Percentiles rank a stretch among this genome's conserved stretches.
phyloP scores from a whole-genome alignment of 2,113 vertebrate genomes.

The Pluvianellus socialis region DNA sequence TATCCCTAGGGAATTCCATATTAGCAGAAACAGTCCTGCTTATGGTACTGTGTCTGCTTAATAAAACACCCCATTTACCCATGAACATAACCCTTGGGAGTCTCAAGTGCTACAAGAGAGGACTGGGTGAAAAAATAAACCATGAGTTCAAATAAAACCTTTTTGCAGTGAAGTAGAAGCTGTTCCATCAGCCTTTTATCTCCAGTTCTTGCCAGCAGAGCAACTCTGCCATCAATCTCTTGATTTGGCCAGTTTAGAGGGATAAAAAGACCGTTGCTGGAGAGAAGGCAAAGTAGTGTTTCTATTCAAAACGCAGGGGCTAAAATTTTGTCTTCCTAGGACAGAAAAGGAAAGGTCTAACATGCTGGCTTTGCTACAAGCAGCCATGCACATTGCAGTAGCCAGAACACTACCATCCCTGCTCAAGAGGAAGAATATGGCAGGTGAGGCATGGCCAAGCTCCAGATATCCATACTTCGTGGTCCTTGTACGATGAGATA shows the following conservation, averaged over 20 bases:
- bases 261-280: background rate
- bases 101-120: background rate
- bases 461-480: background rate
- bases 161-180: background rate
- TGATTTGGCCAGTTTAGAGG: background rate
- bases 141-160: background rate
- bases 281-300: background rate
- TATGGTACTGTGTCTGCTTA: background rate
- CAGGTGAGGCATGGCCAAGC: background rate
- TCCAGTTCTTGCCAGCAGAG: background rate
- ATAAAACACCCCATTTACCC: background rate
- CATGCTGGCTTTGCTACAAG: background rate
- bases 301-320: background rate
- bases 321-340: background rate
- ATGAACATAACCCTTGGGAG: background rate
- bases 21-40: background rate
- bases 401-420: background rate
- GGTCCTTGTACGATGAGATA: background rate
- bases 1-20: background rate
- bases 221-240: background rate
- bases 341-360: background rate
- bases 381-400: background rate
- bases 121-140: background rate
- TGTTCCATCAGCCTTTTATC: background rate
- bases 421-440: background rate